Conservation (phyloP, 2,113 vertebrate species). For the Gymnogyps californianus region DNA sequence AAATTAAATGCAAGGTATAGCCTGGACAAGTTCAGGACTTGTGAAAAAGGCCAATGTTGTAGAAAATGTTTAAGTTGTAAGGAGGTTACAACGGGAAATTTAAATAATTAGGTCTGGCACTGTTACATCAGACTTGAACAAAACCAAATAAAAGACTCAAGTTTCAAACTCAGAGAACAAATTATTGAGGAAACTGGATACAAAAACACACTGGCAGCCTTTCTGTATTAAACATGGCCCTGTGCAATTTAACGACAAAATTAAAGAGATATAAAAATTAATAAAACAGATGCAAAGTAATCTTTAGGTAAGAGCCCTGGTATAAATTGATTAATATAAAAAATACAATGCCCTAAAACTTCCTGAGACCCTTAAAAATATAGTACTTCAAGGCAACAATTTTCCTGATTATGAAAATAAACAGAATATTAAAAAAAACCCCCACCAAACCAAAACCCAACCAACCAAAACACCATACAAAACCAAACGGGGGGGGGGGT, state of each 20-base stretch:
- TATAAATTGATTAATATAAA: neutral
- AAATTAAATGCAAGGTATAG: neutral
- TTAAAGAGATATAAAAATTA: neutral
- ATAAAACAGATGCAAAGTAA: neutral
- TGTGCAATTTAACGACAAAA: neutral
- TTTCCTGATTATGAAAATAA: neutral
- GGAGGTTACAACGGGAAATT: neutral
- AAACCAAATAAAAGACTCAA: neutral
- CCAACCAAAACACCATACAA: neutral
- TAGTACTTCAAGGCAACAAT: neutral
- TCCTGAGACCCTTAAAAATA: neutral
- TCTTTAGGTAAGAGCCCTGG: neutral
- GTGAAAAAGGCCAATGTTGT: neutral
- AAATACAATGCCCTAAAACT: neutral
- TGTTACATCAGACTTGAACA: neutral
- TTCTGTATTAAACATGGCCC: accelerated
- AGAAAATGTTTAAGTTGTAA: neutral
- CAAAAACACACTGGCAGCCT: neutral
- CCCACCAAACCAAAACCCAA: neutral
- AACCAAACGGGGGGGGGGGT: accelerated
- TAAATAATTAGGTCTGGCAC: neutral
- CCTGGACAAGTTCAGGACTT: neutral
- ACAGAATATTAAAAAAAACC: neutral
- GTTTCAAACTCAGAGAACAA: neutral
- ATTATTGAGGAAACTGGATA: neutral